Conservation (phyloP, 2,113 vertebrate species). For the Salvator merianae region DNA sequence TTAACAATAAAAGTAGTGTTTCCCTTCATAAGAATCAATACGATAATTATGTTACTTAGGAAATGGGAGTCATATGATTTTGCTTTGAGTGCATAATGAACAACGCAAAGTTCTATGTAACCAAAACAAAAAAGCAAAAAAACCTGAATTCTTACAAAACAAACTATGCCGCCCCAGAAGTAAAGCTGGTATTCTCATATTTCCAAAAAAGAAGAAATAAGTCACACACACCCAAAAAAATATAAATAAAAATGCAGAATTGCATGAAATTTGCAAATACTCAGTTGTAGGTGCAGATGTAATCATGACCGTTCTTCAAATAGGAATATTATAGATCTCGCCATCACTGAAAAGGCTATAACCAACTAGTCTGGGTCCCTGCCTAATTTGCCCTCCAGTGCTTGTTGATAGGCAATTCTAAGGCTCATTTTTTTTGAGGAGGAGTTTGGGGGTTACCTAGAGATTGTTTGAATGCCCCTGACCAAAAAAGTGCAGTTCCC, state of each 20-base stretch:
- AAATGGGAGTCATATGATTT: slow-evolving; percentile 72
- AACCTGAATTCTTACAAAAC: slow-evolving; percentile 39
- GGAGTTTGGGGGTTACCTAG: too few relatives aligned
- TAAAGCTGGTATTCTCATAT: background rate
- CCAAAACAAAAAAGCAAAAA: slow-evolving; percentile 47
- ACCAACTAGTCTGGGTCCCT: background rate
- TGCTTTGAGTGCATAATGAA: slow-evolving; percentile 67
- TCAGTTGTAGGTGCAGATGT: background rate
- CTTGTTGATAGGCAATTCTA: background rate
- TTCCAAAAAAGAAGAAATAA: background rate
- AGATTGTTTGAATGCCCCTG: too few relatives aligned
- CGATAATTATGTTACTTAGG: slow-evolving; percentile 70
- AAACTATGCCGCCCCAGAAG: slow-evolving; percentile 8
- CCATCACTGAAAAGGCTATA: background rate
- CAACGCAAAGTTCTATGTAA: slow-evolving; percentile 47
- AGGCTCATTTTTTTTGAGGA: background rate
- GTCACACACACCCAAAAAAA: background rate
- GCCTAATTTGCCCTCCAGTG: background rate
- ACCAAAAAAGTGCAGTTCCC: too few relatives aligned
- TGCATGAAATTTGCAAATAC: background rate
- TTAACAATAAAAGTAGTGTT: slow-evolving; percentile 76
- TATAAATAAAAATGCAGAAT: background rate
- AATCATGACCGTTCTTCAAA: background rate
- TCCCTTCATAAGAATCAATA: slow-evolving; percentile 66
- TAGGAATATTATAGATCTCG: background rate